Evolutionary conservation across 2,113 vertebrate genomes (phyloP), one percentile per base, ranked within the genome.

Genomic region (Antigone vipio): DNA sequence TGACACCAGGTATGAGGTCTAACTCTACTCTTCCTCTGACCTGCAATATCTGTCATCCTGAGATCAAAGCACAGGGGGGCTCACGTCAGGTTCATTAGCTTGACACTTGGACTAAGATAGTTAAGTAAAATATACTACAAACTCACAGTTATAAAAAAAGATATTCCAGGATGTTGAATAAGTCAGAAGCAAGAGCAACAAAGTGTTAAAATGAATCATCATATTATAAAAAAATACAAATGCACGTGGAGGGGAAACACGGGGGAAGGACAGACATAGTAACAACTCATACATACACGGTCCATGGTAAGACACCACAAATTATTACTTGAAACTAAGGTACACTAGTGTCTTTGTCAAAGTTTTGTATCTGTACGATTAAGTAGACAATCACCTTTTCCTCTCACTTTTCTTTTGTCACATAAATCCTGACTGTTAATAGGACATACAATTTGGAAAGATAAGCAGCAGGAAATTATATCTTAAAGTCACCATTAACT

Each of bases 41-140:
- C 95, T 92, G 92, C 92, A 88, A 16, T 69, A 94, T 80, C 83
- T 95, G 95, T 89, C 96, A 95, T 44, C 9, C 15, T 4, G 17
- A 96, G 90, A 97, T 97, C 95, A 98, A 98, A 97, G 96, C 79
- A 69, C 47, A 72, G 30, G 4, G 34, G 30, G n/a, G n/a, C 64
- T 95, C 66, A 47, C 34, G 88, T 89, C 90, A 96, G 79, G 5
- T 87, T 94, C 83, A 91, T 93, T 88, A 94, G 62, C 56, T 56
- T 92, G 88, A 84, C 89, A 95, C 88, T 5, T 85, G 44, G 56
- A 82, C 53, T 71, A 69, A 79, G 77, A 38, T 4, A 42, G 29
- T 44, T 21, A 42, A 78, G 27, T 42, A 72, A 91, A 93, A 94
- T 4, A 3, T 45, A 59, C 32, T 62, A 26, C 29, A 50, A 76